Evolutionary conservation across 2,113 vertebrate genomes (phyloP), one percentile per base, ranked within the genome.

Genomic region (Eretmochelys imbricata): DNA sequence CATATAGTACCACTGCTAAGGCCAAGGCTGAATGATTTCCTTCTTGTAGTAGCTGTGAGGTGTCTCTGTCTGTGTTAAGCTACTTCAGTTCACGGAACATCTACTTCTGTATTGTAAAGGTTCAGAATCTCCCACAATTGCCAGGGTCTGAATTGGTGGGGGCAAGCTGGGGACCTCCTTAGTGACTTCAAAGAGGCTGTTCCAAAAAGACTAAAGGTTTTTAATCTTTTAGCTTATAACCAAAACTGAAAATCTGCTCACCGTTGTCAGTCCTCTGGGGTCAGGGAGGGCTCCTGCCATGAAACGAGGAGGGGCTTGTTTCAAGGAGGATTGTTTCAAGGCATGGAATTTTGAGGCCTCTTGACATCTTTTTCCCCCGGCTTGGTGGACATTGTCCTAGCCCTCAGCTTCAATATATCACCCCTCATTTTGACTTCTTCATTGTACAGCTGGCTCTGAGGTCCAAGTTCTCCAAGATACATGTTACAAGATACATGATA

Each of bases 1-100:
- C 50, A 75, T 95, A 90, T 93, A 96, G 92, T 96, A 95, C 89
- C 75, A 92, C 90, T 97, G 94, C 11, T 25, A 76, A 76, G 72
- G 38, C 72, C 94, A 92, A 82, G 89, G 42, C 91, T 96, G 94
- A 94, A 88, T 97, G 92, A 95, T 97, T 97, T 96, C 96, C 90
- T 96, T 79, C 90, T 94, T 94, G 89, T 95, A 91, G 93, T 91
- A 93, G 80, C 84, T 94, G 69, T 95, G 96, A 96, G 95, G 89
- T 96, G 96, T 91, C 90, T 95, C 88, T 93, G 9, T 57, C 25
- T 29, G 55, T 9, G 78, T 75, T 91, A 95, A 97, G 92, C 97
- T 94, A 83, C 38, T 95, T 97, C 94, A 92, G 92, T 95, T 95
- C 96, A 95, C 94, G 90, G 94, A 96, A 87, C 91, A 85, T 87